Evolutionary conservation across 2,113 vertebrate species (phyloP), one percentile per base, ranked within the genome.

Genomic region (Galemys pyrenaicus): DNA sequence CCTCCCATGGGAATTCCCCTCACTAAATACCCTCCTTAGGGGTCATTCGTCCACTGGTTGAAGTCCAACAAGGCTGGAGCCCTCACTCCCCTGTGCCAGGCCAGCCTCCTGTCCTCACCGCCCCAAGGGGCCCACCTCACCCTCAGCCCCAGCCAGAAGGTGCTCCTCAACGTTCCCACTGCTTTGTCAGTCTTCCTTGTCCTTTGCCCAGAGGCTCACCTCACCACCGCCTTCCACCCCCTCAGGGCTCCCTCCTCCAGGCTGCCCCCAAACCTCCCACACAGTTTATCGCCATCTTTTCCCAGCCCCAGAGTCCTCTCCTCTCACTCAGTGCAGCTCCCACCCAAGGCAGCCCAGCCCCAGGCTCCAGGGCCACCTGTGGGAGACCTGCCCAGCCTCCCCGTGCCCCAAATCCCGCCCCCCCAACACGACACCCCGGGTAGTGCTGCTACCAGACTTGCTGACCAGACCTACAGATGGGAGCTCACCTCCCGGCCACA

Each of bases 401-500:
- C 58, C 6, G 3, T 13, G 85, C 60, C 64, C 78, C 20, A 26
- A 92, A 74, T 87, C 94, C 56, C 20, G 51, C 30, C 35, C 51
- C 9, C 26, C 15, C 41, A 94, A 16, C 85, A 79, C 77, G 62
- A 15, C 1, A n/a, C 39, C 91, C 82, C 3, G 7, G 58, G 24
- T 3, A 11, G 20, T 20, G 68, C 68, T 41, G 68, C 35, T 41
- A 22, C 68, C 68, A 71, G 68, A 41, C 94, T 70, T 51, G 80
- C 83, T 96, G 96, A 94, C 95, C 96, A 90, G 93, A 67, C 77
- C 94, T 94, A 10, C 58, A 93, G 89, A 86, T 11, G 4, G 67
- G 95, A 74, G 89, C 95, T 95, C 96, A 97, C 96, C 97, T 97
- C 96, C 92, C 0, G 54, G 94, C 97, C 97, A 97, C 97, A 97